Evolutionary conservation across 2,113 vertebrate species (phyloP), one percentile per base, ranked within the genome.

Genomic region (Lampris incognitus): DNA sequence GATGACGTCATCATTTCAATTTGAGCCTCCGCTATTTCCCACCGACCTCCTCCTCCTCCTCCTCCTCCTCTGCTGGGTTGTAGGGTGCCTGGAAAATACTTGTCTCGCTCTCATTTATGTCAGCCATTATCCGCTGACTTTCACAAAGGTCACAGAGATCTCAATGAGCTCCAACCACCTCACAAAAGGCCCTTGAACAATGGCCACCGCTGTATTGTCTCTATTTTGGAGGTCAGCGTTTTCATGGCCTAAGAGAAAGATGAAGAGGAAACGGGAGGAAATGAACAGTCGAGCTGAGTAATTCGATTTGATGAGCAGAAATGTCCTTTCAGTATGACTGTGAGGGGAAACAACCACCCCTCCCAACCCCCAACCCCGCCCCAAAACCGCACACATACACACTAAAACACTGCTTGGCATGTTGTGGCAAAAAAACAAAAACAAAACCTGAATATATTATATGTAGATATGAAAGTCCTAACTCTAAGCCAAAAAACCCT

Each of bases 231-330:
- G 87, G 86, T 83, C 84, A 87, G 48, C 9, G 72, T 51, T 83
- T 88, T 87, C 73, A 85, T 59, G 64, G 69, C 73, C 5, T 9
- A 39, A 11, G 11, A 42, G 38, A 83, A 61, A 74, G 69, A 82
- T 75, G 73, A 49, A 64, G 65, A 75, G 38, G 40, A 77, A 79
- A 61, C 37, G 41, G 66, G 69, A 76, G 78, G 76, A 84, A 90
- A 84, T 80, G 71, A 90, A 82, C 49, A 75, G 59, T 88, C 55
- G 68, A 72, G 72, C 81, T 92, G 72, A 91, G 88, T 85, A 82
- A 91, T 90, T 89, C 74, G 90, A 87, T 87, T 84, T 82, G 48
- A 54, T 82, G 69, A 85, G 77, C 61, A 74, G 65, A 90, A 86
- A 85, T 87, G 70, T 87, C 78, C 85, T 83, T 85, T 78, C 69